These are phyloP conservation scores for Cylloceria caligata DNA, from an alignment of 2,888 invertebrate genomes.

Conservation along the genomic window DNA sequence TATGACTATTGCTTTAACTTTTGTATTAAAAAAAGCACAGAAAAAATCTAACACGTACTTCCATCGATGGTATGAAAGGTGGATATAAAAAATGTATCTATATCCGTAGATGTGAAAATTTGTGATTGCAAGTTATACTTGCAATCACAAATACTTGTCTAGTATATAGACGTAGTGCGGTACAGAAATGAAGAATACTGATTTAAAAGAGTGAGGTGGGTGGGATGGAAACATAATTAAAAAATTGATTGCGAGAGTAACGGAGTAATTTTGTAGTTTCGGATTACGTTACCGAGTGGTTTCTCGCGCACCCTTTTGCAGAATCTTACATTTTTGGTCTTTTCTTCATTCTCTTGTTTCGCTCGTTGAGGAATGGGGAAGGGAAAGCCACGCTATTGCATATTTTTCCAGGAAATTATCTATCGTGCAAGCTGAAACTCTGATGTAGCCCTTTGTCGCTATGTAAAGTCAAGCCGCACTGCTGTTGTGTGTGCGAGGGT, in stretches of 20 bases:
- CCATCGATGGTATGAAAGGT: no score
- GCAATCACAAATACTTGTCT: no score
- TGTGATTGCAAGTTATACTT: no score
- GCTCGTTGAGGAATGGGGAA: conserved; percentile 15
- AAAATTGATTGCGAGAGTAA: conserved; percentile 46
- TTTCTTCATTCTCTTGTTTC: conserved; percentile 9
- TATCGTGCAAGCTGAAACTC: conserved; percentile 35
- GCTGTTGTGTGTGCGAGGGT: neutral
- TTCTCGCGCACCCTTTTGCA: neutral
- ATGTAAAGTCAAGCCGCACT: neutral
- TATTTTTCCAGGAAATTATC: neutral
- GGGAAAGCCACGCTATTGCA: neutral
- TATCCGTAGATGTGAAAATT: no score
- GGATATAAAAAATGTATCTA: no score
- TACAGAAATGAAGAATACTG: neutral
- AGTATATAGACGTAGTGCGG: no score
- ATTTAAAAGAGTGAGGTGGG: neutral
- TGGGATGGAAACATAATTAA: conserved; percentile 6
- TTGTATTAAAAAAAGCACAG: neutral
- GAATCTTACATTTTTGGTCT: neutral
- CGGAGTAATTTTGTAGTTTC: conserved; percentile 24
- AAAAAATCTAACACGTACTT: neutral
- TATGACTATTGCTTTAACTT: no score
- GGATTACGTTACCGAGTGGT: conserved; percentile 24
- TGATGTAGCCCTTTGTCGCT: conserved; percentile 12